phyloP scores from a whole-genome alignment of 2,113 vertebrate species.

The Indicator maculatus region DNA sequence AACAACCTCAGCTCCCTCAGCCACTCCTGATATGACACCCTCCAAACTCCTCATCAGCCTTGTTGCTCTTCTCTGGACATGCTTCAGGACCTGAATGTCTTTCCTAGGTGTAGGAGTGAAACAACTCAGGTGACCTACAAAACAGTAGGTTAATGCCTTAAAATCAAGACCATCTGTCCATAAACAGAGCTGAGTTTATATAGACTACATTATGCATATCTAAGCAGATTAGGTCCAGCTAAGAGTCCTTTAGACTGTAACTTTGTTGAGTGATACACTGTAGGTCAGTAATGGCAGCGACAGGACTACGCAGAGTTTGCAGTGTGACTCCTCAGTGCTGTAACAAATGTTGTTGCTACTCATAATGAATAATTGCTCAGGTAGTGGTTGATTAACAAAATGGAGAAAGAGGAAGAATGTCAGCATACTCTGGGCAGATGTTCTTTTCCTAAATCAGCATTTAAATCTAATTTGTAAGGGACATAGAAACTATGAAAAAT shows the following conservation, averaged over 20 bases:
- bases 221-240: background rate
- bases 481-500: background rate
- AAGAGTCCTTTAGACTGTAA: background rate
- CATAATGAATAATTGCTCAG: background rate
- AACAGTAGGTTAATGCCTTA: background rate
- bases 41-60: no score
- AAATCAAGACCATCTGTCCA: background rate
- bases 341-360: background rate
- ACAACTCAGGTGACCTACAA: background rate
- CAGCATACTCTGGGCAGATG: constrained; percentile 9
- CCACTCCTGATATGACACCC: no score
- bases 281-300: background rate
- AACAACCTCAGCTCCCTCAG: no score
- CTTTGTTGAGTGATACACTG: background rate
- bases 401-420: background rate
- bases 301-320: background rate
- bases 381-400: background rate
- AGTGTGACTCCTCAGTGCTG: background rate
- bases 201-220: background rate
- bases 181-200: background rate
- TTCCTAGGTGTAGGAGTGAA: background rate
- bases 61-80: no score
- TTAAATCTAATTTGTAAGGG: constrained; percentile 17
- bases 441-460: background rate
- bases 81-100: no score